A percentile compares a stretch with the other conserved stretches of the same genome.
phyloP scores from a whole-genome alignment of 2,888 invertebrate genomes.

The Drosophila macrospina region DNA sequence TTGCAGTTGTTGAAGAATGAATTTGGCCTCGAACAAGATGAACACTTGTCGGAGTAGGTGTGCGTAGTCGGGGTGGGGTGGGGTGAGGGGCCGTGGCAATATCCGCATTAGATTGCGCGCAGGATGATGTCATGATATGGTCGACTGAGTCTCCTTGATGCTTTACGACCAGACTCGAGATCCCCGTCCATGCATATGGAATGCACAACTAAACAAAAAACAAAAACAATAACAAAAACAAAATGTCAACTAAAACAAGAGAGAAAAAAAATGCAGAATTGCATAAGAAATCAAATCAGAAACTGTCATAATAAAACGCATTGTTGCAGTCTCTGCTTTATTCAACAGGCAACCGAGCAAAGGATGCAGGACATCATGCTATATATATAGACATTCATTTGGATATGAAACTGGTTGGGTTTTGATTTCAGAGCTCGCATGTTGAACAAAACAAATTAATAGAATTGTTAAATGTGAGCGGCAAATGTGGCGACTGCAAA shows the following conservation, averaged over 20 bases:
- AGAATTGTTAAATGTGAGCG: constrained; percentile 80
- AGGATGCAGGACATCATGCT: constrained; percentile 9
- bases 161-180: constrained; percentile 49
- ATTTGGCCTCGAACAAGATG: neutral
- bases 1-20: constrained; percentile 11
- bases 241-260: constrained; percentile 35
- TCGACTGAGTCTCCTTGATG: constrained; percentile 8
- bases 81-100: constrained; percentile 16
- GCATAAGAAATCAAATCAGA: constrained; percentile 74
- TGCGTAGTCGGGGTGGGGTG: neutral
- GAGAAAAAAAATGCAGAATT: constrained; percentile 50
- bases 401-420: constrained; percentile 29
- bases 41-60: neutral
- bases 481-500: constrained; percentile 64
- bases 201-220: constrained; percentile 46
- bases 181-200: constrained; percentile 61
- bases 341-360: constrained; percentile 48
- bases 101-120: constrained; percentile 49
- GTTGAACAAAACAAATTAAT: constrained; percentile 79
- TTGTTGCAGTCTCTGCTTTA: constrained; percentile 57
- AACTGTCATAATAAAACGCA: constrained; percentile 78
- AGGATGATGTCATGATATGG: constrained; percentile 3
- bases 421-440: constrained; percentile 55
- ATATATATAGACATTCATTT: neutral
- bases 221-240: constrained; percentile 18